Evolutionary conservation across 2,888 invertebrate species (phyloP), one percentile per base, ranked within the genome.

Genomic region (Cryptocephalus moraei): DNA sequence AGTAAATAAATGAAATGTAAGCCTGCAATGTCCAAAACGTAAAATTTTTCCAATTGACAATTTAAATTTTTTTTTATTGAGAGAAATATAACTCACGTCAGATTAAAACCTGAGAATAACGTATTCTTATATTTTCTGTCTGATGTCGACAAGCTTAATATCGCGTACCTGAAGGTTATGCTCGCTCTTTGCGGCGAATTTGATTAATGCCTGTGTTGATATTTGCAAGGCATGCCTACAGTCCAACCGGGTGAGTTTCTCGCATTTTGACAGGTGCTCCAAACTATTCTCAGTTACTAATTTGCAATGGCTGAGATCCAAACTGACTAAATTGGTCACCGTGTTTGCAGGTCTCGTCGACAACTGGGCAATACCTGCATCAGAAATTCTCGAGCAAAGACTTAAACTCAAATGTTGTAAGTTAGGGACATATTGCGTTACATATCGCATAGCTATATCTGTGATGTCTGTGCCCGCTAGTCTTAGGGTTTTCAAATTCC

Each of bases 381-480:
- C 92, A 0, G 91, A 90, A 38, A 94, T 79, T 22, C 91, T 79
- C 48, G 87, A 84, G 70, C 94, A 94, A 47, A 89, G 87, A 53
- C 90, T 81, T 56, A 94, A 76, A 72, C 91, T 89, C 57, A 94
- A 71, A 55, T 81, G 81, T 47, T 79, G 77, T 45, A 94, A 73
- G 59, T 79, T 78, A 0, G 87, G 86, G 47, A 90, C 65, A 53
- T 88, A 86, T 73, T 90, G 82, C 0, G 81, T 82, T 8, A 85
- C 79, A 57, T 84, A 84, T 9, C 84, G 77, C 69, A 91, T 75
- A 0, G 89, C 82, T n/a, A 90, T 84, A 66, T 94, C 94, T 0
- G 91, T 88, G 52, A 95, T 81, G 60, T 92, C 91, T 0, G 91
- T 91, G 9, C 93, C 93, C 22, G 90, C 85, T 45, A 94, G 73